Base-by-base conservation (phyloP, 2,888 invertebrate species). In the Pandemis heparana region DNA sequence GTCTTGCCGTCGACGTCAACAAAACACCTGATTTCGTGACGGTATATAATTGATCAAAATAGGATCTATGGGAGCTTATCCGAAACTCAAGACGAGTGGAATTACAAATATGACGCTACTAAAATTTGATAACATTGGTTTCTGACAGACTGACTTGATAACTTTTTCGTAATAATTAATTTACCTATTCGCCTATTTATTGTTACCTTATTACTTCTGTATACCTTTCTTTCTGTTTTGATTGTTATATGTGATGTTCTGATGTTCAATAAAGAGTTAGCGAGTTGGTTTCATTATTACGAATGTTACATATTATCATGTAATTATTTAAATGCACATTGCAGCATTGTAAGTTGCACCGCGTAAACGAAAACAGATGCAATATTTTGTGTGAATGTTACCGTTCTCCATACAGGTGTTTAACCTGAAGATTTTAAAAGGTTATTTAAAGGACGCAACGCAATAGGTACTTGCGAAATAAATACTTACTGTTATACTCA, bases 401-500 rank as follows among this genome's bases (percentile, higher is more conserved):
- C 63, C 62, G 41, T 69, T 64, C 68, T 63, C 68, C 56, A 39
- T 67, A 53, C 53, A 73, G 63, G 63, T 59, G 68, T 68, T 73
- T 73, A 68, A 73, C 63, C 68, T 41, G 63, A 64, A 59, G 48
- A 64, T 69, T 64, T 63, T 68, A 63, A 73, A 73, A 73, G 73
- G 68, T 73, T 51, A 69, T 18, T 69, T 59, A 69, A 73, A 73
- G 73, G 68, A 73, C 68, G 66, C 53, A 2, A 67, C 38, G 39
- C 56, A 62, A 68, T 56, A 32, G 46, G 56, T 61, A 67, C 59
- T 63, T 48, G 23, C 68, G 63, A 69, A 63, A 72, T 67, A 60
- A 16, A 70, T 53, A 41, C n/a, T 38, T 53, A 41, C n/a, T 38
- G 62, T 67, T 62, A 48, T 23, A 43, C 14, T 0, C 16, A 41